These are phyloP conservation scores for Pangasius mekongensis DNA, from an alignment of 2,797 vertebrate species.

Conservation along the genomic window DNA sequence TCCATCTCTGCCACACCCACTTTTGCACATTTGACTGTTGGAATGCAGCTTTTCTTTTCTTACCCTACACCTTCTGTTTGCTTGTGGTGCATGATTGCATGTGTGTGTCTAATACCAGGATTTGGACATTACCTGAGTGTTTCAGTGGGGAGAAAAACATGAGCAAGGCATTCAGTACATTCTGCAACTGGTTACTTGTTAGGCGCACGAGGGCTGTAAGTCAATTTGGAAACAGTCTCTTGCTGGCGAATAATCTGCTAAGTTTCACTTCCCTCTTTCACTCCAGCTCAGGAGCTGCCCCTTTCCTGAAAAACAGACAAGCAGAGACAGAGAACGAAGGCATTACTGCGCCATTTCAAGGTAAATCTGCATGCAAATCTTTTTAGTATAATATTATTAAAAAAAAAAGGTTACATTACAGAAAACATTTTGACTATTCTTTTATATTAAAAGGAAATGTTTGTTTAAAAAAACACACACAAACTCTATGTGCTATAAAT, in stretches of 20 bases:
- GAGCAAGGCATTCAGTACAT: background rate
- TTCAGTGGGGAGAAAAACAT: background rate
- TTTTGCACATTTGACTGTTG: background rate
- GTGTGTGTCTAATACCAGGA: background rate
- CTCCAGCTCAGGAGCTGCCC: background rate
- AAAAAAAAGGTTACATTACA: background rate
- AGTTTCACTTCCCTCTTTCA: background rate
- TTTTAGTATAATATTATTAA: background rate
- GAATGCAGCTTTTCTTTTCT: background rate
- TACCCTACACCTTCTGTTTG: background rate
- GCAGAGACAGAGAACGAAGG: background rate
- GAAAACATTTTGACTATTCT: background rate
- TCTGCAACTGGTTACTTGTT: background rate
- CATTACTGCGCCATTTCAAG: background rate
- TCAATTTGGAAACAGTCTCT: background rate
- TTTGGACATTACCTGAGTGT: background rate
- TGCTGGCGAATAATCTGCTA: background rate
- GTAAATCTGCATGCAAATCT: background rate
- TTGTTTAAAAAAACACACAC: background rate
- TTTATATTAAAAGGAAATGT: background rate
- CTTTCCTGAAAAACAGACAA: conserved; percentile 4
- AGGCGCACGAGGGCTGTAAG: background rate
- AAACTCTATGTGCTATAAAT: background rate
- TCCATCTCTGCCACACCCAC: background rate
- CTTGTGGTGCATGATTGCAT: background rate